phyloP scores from a whole-genome alignment of 2,797 vertebrate genomes.

The Calcarius lapponicus region DNA sequence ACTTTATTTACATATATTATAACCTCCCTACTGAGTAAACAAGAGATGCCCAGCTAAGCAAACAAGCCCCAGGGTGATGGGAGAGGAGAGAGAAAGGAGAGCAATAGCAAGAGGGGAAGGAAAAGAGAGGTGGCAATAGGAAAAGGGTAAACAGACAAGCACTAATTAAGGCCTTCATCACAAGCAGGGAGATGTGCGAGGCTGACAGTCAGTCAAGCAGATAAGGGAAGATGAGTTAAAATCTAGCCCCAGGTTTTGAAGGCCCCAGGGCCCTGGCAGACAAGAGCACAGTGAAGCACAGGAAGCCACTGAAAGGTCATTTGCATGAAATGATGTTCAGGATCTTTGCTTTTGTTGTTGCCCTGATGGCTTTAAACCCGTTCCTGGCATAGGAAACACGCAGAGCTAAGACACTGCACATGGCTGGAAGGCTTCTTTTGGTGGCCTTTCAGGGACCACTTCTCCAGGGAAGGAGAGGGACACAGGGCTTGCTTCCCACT shows the following conservation, averaged over 20 bases:
- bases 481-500: neutral
- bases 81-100: conserved; percentile 26
- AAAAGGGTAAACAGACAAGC: conserved; percentile 77
- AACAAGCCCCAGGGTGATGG: conserved; percentile 48
- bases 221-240: conserved; percentile 92
- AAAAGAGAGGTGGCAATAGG: conserved; percentile 69
- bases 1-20: conserved; percentile 57
- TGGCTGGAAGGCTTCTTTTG: neutral
- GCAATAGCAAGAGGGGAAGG: conserved; percentile 62
- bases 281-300: conserved; percentile 87
- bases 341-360: conserved; percentile 87
- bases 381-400: neutral
- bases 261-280: conserved; percentile 87
- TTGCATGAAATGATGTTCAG: conserved; percentile 87
- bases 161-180: conserved; percentile 95
- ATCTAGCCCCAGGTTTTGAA: conserved; percentile 85
- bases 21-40: conserved; percentile 62
- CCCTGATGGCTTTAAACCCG: conserved; percentile 74
- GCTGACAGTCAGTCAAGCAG: conserved; percentile 99
- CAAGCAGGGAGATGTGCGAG: conserved; percentile 89
- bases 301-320: conserved; percentile 90
- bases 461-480: neutral
- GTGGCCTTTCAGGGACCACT: neutral
- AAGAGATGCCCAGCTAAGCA: conserved; percentile 66
- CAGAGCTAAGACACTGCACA: neutral